A percentile compares a stretch with the other conserved stretches of the same genome.
These are phyloP conservation scores for Margaritifera margaritifera DNA, from an alignment of 2,888 invertebrate species.

Conservation along the genomic window DNA sequence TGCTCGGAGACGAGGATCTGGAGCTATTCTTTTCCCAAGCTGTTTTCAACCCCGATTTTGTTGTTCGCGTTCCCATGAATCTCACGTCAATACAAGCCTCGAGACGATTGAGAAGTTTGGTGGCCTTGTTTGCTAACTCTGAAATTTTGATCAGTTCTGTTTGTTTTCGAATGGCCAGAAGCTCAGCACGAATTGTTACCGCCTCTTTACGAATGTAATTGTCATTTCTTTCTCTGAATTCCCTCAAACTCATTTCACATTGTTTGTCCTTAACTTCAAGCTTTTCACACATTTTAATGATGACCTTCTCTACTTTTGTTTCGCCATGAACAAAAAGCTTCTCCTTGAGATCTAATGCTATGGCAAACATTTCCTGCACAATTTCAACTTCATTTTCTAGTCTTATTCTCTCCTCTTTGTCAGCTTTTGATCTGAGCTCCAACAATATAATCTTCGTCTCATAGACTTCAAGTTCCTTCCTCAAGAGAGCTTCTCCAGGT, in stretches of 20 bases:
- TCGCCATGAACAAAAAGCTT: constrained; percentile 37
- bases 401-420: no score
- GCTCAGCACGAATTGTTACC: constrained; percentile 21
- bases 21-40: no score
- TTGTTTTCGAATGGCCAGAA: constrained; percentile 30
- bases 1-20: no score
- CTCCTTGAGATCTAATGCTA: no score
- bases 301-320: constrained; percentile 27
- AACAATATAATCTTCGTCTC: constrained; percentile 31
- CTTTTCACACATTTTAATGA: constrained; percentile 27
- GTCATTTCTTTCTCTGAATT: constrained; percentile 23
- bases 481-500: constrained; percentile 19
- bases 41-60: no score
- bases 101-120: constrained; percentile 10
- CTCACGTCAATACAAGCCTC: no score
- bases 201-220: constrained; percentile 26
- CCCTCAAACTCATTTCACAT: constrained; percentile 23
- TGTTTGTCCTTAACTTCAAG: constrained; percentile 23
- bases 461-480: constrained; percentile 36
- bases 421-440: constrained; percentile 29
- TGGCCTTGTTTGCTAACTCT: constrained; percentile 24
- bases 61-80: no score
- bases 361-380: no score
- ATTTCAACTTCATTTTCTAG: no score
- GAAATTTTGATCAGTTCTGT: constrained; percentile 30